Evolutionary conservation across 2,888 invertebrate genomes (phyloP).

Genomic region (Creontiades dilutus): DNA sequence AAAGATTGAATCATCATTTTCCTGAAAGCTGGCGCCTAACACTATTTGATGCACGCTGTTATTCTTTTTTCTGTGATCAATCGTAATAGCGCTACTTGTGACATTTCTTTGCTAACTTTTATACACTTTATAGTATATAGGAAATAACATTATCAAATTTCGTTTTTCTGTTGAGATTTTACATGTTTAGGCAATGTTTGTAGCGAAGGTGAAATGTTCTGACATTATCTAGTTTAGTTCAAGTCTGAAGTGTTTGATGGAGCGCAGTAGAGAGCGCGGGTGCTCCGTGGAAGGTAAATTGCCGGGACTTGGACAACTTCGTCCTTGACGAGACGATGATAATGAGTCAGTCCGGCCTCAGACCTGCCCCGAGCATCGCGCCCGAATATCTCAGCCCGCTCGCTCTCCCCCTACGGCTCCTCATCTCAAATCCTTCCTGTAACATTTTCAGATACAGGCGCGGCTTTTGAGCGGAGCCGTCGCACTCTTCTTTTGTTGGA

Average conservation of each 20-base stretch:
- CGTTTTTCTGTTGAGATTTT: background rate
- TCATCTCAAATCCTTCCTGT: background rate
- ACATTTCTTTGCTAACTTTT: too few relatives aligned
- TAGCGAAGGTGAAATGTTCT: background rate
- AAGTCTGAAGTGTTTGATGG: slow-evolving; percentile 24
- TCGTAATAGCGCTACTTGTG: too few relatives aligned
- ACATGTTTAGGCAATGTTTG: background rate
- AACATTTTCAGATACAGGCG: background rate
- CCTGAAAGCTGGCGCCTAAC: too few relatives aligned
- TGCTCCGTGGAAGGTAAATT: slow-evolving; percentile 2
- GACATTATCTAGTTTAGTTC: background rate
- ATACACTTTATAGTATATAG: too few relatives aligned
- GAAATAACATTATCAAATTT: too few relatives aligned
- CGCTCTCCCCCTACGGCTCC: background rate
- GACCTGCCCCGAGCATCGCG: slow-evolving; percentile 21
- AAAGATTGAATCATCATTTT: too few relatives aligned
- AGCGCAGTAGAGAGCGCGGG: slow-evolving; percentile 4
- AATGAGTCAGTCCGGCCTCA: slow-evolving; percentile 36
- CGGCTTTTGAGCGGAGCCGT: background rate
- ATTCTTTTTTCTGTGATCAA: too few relatives aligned
- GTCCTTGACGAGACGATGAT: slow-evolving; percentile 9
- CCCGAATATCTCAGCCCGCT: slow-evolving; percentile 10
- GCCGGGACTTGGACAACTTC: slow-evolving; percentile 36
- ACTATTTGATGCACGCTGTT: too few relatives aligned
- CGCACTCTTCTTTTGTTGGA: background rate